A percentile compares a stretch with the other conserved stretches of the same genome.
Conservation (phyloP, 1,140 invertebrate genomes). For the Drosophila oshimai region DNA sequence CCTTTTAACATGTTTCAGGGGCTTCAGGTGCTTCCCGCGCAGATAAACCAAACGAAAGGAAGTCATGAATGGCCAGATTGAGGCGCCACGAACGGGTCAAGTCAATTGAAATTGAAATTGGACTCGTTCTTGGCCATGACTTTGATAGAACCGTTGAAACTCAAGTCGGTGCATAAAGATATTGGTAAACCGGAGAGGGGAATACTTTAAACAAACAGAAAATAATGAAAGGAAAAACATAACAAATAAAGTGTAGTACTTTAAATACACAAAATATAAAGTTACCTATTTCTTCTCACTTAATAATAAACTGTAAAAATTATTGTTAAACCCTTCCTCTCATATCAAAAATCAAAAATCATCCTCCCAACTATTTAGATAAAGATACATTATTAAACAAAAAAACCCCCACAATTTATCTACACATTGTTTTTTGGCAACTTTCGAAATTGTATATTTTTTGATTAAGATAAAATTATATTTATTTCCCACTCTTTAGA, state of each 20-base stretch:
- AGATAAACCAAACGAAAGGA: constrained; percentile 60
- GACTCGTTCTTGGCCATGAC: background rate
- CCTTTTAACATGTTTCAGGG: constrained; percentile 45
- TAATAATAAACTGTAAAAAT: too few relatives aligned
- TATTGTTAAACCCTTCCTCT: background rate
- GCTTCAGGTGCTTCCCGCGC: constrained; percentile 10
- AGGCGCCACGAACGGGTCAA: constrained; percentile 8
- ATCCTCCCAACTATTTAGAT: background rate
- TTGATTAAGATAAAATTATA: constrained; percentile 51
- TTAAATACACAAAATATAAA: too few relatives aligned
- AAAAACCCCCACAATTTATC: background rate
- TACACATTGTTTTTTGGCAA: constrained; percentile 28
- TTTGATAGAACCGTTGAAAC: constrained; percentile 8
- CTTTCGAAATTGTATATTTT: constrained; percentile 35
- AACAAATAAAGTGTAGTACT: too few relatives aligned
- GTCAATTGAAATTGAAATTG: constrained; percentile 1
- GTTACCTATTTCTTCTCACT: background rate
- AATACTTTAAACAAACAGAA: background rate
- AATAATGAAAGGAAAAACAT: background rate
- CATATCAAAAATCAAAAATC: background rate
- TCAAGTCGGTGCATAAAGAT: background rate
- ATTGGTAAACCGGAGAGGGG: background rate
- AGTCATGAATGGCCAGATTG: constrained; percentile 41
- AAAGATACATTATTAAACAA: background rate
- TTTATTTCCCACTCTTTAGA: constrained; percentile 49